Evolutionary conservation across 1,140 invertebrate species (phyloP), one percentile per base, ranked within the genome.

Genomic region (Mercenaria mercenaria): DNA sequence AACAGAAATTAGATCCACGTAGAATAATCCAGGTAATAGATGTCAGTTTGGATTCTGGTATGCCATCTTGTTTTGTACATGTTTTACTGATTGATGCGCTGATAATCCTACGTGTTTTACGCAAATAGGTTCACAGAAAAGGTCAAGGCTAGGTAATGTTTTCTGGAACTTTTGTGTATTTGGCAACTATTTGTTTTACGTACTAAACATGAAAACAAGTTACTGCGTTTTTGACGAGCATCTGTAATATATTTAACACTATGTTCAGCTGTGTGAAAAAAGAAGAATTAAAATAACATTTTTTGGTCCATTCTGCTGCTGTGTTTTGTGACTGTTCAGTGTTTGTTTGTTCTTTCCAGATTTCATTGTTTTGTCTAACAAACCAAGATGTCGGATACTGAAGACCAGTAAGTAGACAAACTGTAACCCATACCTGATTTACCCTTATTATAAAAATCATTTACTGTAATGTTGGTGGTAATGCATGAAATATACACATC

Each of bases 291-390:
- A 47, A 8, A 47, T 47, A 47, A 47, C 43, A 47, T 47, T 47
- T 47, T 47, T 47, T 47, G 6, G 43, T 47, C 43, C 6, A 47
- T 15, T 41, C 67, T 39, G 32, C 67, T 41, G 34, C 37, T 39
- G 34, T 72, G 67, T 39, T 72, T 13, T 72, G 37, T 41, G 34
- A 41, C 18, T 72, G 37, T 72, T 72, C 15, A 13, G 15, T 15
- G 10, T 72, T 39, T 64, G 29, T 72, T 47, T 72, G 67, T 72
- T 72, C 34, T 72, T 72, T 72, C 39, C 67, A 72, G 67, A 72
- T 72, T 41, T 37, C 34, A 37, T 67, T 67, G 61, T 67, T 20
- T 39, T 72, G 34, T 72, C 2, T 18, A 39, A 8, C 29, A 72
- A 64, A 2, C 18, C 32, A 72, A 72, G 67, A 72, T 72, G 67